These are phyloP conservation scores for Periophthalmus modestus DNA, from an alignment of 2,113 vertebrate species.

Conservation along the genomic window DNA sequence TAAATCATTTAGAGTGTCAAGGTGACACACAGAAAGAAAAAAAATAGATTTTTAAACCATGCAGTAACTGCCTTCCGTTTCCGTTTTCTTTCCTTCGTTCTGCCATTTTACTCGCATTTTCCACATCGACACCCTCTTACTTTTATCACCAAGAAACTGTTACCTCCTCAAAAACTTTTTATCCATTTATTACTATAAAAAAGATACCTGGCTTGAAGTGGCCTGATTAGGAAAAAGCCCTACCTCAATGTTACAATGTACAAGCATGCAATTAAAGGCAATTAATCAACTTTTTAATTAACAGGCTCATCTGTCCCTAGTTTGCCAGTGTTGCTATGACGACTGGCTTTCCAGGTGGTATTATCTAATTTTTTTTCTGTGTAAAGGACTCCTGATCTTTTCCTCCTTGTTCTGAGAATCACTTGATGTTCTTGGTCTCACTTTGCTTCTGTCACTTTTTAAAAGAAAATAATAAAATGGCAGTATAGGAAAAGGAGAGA, in stretches of 20 bases:
- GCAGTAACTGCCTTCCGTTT: neutral
- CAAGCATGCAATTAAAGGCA: constrained; percentile 63
- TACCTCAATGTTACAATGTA: constrained; percentile 42
- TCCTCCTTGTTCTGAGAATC: constrained; percentile 37
- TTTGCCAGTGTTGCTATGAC: constrained; percentile 68
- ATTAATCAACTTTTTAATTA: constrained; percentile 75
- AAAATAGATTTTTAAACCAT: too few species aligned
- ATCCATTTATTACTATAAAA: neutral
- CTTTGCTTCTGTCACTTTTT: constrained; percentile 4
- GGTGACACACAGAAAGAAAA: too few species aligned
- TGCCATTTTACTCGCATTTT: constrained; percentile 15
- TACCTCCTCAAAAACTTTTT: neutral
- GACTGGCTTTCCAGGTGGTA: constrained; percentile 39
- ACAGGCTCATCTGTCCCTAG: constrained; percentile 39
- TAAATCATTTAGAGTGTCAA: too few species aligned
- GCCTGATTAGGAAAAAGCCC: constrained; percentile 47
- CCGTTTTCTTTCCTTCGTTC: neutral
- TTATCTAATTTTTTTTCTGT: constrained; percentile 36
- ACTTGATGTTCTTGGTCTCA: constrained; percentile 15
- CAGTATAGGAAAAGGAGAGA: neutral
- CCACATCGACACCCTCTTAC: neutral
- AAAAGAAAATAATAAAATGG: neutral
- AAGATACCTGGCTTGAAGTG: constrained; percentile 14
- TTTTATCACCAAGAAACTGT: constrained; percentile 30
- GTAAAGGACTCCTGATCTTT: constrained; percentile 30